Evolutionary conservation across 2,113 vertebrate genomes (phyloP).

Genomic region (Felis chaus): DNA sequence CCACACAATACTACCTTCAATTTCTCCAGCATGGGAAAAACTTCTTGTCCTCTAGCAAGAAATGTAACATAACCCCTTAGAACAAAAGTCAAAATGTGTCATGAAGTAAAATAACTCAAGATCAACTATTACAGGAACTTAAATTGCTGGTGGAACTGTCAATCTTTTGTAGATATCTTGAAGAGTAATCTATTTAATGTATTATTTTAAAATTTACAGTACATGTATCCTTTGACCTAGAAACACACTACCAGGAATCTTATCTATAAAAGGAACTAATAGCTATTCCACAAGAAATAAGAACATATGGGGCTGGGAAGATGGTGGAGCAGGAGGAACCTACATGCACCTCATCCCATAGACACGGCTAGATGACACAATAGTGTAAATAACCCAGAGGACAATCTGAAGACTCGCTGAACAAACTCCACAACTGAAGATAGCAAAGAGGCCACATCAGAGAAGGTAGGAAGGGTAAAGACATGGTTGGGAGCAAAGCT

Average conservation of each 20-base stretch:
- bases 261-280: neutral
- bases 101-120: neutral
- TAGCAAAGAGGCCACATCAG: too few species aligned
- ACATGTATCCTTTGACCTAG: neutral
- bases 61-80: neutral
- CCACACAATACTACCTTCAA: neutral
- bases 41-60: neutral
- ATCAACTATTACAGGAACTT: neutral
- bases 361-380: too few species aligned
- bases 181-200: neutral
- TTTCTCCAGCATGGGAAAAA: neutral
- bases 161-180: neutral
- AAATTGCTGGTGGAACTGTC: neutral
- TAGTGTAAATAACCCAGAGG: too few species aligned
- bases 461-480: too few species aligned
- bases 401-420: too few species aligned
- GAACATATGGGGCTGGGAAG: too few species aligned
- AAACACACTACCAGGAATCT: neutral
- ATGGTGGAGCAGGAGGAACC: too few species aligned
- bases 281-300: too few species aligned
- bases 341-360: too few species aligned
- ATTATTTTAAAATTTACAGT: neutral
- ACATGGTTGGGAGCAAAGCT: too few species aligned
- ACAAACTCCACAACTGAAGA: too few species aligned
- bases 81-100: neutral